Base-by-base conservation (phyloP, 1,140 invertebrate species). In the Bombus waltoni region DNA sequence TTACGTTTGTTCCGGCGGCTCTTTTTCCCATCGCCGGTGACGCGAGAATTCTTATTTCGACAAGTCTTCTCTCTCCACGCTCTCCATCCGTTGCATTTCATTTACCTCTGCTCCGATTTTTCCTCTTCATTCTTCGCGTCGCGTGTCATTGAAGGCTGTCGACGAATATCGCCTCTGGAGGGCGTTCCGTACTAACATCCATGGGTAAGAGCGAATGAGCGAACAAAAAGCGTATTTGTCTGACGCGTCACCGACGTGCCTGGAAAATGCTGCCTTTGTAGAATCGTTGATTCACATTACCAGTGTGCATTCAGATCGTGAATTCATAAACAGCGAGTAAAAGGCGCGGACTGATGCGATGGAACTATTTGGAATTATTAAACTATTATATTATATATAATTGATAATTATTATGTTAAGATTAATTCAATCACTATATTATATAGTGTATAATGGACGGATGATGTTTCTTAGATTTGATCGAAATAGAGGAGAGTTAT, bases 71-170 rank as follows among this genome's bases (percentile, higher is more conserved):
- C 57, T 25, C 53, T 47, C 6, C 65, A 47, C 25, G 11, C 40
- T 73, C 42, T 32, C 44, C 42, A 5, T 74, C 74, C 72, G 70
- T 76, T 81, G 83, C 84, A 81, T 81, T 84, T 81, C 87, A 79
- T 77, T 88, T 85, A 73, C 59, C 32, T 22, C 40, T 4, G 42
- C 47, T 38, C 9, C 74, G 81, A 77, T 35, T 70, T 78, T 62
- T 42, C 47, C 47, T 22, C 38, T 59, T 84, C 74, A 28, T 84
- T 47, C 65, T 1, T 1, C 32, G 32, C 18, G 35, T 59, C 74
- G 87, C 68, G 70, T 88, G 87, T 65, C 88, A 80, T 68, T 88
- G 88, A 89, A 89, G 68, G 88, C 87, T 89, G 88, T 86, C 87
- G 88, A 71, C 75, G 65, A 68, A 80, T 72, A 80, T 84, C 83